Evolutionary conservation across 2,113 vertebrate species (phyloP), one percentile per base, ranked within the genome.

Genomic region (mouse (Mus musculus)): DNA sequence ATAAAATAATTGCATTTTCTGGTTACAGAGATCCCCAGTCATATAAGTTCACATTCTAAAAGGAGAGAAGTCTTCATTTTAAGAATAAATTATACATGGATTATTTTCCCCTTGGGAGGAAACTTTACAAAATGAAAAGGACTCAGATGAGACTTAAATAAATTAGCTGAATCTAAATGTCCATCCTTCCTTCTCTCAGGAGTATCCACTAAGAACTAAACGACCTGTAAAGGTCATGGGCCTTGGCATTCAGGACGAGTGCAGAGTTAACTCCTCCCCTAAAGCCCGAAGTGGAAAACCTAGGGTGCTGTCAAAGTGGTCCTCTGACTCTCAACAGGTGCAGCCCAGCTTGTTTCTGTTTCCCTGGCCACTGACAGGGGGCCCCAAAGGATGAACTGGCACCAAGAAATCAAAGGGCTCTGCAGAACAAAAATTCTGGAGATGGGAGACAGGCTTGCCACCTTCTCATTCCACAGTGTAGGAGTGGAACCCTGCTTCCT

Each of bases 1-100:
- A 49, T 76, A 63, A 92, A 49, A 90, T 24, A 11, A 33, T 67
- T 93, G 59, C 11, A 26, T 92, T 82, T 97, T 93, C 95, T 96
- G 75, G 22, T 88, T 91, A 14, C 28, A 72, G 90, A 63, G 42
- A 89, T 80, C 61, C 24, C 26, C 24, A 67, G 49, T 54, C 69
- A 84, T 56, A 72, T 56, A 88, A 88, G 76, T 81, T 96, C 88
- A 96, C 71, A 81, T 82, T 65, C 16, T 54, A 76, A 85, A 17
- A 39, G 26, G 54, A 20, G n/a, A 5, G 10, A n/a, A 14, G 56
- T 46, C 19, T 93, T 93, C 78, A 87, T 82, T 88, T 88, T 77
- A 76, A 84, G 22, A 95, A 84, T 84, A 91, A 84, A 28, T 88
- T 95, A 93, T 33, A 84, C 8, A 22, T 73, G 81, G 76, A 17